Evolutionary conservation across 2,888 invertebrate species (phyloP).

Genomic region (Pseudanteris insignis): DNA sequence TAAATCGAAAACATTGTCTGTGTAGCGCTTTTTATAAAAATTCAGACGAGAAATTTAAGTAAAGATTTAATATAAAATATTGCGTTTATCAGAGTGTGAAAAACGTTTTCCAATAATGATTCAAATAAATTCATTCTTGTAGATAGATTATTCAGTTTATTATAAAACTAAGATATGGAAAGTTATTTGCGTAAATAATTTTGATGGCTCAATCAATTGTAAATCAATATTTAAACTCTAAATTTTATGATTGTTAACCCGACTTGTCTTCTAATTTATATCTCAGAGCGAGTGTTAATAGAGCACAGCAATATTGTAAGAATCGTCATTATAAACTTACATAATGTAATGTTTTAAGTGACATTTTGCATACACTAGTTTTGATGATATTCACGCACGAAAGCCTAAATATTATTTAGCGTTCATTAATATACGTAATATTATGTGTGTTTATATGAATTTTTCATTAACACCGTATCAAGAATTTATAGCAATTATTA

Average conservation of each 20-base stretch:
- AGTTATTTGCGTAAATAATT: too few species aligned
- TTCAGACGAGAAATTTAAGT: slow-evolving; percentile 29
- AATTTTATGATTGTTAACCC: slow-evolving; percentile 8
- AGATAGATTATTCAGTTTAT: too few species aligned
- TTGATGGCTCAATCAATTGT: too few species aligned
- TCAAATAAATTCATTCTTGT: too few species aligned
- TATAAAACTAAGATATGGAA: too few species aligned
- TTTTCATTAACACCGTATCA: slow-evolving; percentile 13
- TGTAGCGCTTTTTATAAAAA: slow-evolving; percentile 30
- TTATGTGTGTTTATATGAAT: slow-evolving; percentile 18
- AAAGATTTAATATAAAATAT: slow-evolving; percentile 8
- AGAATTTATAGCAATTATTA: too few species aligned
- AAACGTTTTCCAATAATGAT: too few species aligned
- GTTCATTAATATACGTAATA: slow-evolving; percentile 12
- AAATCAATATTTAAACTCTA: slow-evolving; percentile 22
- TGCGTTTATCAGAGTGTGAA: background rate
- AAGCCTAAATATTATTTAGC: slow-evolving; percentile 32
- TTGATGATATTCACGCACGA: slow-evolving; percentile 16
- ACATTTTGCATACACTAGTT: slow-evolving; percentile 7
- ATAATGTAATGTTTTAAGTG: slow-evolving; percentile 24
- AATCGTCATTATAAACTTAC: slow-evolving; percentile 19
- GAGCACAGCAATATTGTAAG: slow-evolving; percentile 35
- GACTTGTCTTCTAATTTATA: slow-evolving; percentile 28
- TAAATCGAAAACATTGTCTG: slow-evolving; percentile 27
- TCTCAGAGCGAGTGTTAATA: slow-evolving; percentile 35